Evolutionary conservation across 2,113 vertebrate species (phyloP).

Genomic region (Eonycteris spelaea): DNA sequence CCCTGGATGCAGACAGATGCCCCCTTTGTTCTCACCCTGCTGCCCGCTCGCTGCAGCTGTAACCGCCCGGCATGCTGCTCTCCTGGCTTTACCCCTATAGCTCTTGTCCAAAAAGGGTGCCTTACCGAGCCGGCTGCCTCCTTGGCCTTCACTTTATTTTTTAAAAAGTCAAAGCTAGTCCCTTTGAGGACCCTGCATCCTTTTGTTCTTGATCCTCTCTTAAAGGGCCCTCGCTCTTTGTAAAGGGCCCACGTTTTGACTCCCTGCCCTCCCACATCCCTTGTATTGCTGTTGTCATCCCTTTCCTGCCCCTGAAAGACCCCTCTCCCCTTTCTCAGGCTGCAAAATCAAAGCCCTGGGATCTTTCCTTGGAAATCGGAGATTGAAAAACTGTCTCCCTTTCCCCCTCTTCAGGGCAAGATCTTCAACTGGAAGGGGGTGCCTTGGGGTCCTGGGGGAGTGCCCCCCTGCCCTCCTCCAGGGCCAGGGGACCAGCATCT

Average conservation of each 20-base stretch:
- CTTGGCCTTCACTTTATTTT: background rate
- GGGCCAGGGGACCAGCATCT: constrained; percentile 73
- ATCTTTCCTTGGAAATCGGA: background rate
- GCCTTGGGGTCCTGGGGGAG: constrained; percentile 66
- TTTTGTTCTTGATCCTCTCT: constrained; percentile 60
- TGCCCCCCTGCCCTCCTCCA: constrained; percentile 55
- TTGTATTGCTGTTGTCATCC: background rate
- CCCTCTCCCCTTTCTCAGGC: background rate
- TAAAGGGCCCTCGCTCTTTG: constrained; percentile 5
- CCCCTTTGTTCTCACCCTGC: constrained; percentile 59
- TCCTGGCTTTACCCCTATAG: background rate
- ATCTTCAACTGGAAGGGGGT: constrained; percentile 78
- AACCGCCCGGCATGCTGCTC: background rate
- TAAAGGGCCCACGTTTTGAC: background rate
- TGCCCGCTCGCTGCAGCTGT: background rate
- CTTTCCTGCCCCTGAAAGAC: background rate
- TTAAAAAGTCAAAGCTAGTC: background rate
- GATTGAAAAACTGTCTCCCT: constrained; percentile 55
- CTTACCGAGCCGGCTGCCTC: background rate
- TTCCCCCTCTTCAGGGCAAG: constrained; percentile 80
- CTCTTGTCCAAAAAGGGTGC: constrained; percentile 59
- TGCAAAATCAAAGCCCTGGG: background rate
- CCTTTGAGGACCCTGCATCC: background rate
- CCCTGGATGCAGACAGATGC: constrained; percentile 52
- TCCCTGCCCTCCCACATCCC: background rate